Evolutionary conservation across 2,888 invertebrate genomes (phyloP).

Genomic region (Drosophila borborema): DNA sequence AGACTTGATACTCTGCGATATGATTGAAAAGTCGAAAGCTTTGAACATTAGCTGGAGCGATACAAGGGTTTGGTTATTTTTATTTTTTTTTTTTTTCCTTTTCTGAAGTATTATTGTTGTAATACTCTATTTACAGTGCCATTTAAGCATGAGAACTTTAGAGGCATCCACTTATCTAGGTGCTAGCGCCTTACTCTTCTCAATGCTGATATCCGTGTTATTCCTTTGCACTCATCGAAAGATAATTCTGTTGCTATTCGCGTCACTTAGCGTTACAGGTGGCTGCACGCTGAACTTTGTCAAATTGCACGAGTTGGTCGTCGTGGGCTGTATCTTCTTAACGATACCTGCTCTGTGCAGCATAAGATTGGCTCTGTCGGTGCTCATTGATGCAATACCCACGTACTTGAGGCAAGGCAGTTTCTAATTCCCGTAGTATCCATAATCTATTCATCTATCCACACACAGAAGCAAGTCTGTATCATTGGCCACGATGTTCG

Average conservation of each 20-base stretch:
- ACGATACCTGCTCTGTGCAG: slow-evolving; percentile 28
- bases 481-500: slow-evolving; percentile 27
- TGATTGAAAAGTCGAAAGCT: not conserved
- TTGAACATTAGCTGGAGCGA: not conserved
- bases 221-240: slow-evolving; percentile 24
- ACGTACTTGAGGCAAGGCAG: slow-evolving; percentile 41
- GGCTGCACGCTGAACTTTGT: slow-evolving; percentile 33
- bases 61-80: slow-evolving; percentile 3
- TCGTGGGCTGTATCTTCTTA: slow-evolving; percentile 4
- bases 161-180: slow-evolving; percentile 13
- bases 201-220: slow-evolving; percentile 21
- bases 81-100: no score
- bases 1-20: slow-evolving; percentile 22
- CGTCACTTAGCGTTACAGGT: not conserved
- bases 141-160: not conserved
- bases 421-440: no score
- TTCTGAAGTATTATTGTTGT: not conserved
- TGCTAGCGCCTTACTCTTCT: slow-evolving; percentile 9
- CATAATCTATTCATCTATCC: not conserved
- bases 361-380: slow-evolving; percentile 10
- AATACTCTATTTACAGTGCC: slow-evolving; percentile 14
- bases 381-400: slow-evolving; percentile 39
- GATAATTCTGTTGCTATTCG: slow-evolving; percentile 7
- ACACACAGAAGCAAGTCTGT: slow-evolving; percentile 36
- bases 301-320: not conserved